Evolutionary conservation across 2,113 vertebrate species (phyloP).

Genomic region (Gobio gobio): DNA sequence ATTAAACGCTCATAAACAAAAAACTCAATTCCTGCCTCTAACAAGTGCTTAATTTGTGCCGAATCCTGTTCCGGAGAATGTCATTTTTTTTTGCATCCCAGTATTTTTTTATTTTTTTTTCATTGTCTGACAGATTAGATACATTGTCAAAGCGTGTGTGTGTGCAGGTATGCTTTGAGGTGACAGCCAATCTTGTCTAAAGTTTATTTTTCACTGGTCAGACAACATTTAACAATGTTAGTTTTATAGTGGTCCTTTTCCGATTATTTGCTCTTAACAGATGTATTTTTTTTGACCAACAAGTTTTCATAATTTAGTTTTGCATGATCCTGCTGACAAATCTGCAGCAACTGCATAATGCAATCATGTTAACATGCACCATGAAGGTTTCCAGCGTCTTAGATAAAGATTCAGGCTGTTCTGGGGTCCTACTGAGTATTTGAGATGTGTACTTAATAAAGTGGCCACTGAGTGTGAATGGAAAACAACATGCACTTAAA

Average conservation of each 20-base stretch:
- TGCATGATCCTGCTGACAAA: background rate
- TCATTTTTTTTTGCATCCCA: background rate
- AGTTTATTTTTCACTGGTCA: background rate
- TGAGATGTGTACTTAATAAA: too few species aligned
- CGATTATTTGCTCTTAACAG: too few species aligned
- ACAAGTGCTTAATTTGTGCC: too few species aligned
- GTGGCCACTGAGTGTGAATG: too few species aligned
- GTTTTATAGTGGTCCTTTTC: background rate
- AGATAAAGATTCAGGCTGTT: background rate
- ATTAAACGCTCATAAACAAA: too few species aligned
- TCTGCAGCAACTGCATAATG: background rate
- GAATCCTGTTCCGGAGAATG: too few species aligned
- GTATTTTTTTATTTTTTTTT: background rate
- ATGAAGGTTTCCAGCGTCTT: background rate
- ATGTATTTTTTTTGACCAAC: too few species aligned
- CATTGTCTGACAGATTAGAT: background rate
- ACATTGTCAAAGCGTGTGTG: background rate
- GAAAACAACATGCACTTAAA: too few species aligned
- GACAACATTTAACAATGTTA: background rate
- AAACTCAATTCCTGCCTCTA: too few species aligned
- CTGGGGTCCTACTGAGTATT: background rate
- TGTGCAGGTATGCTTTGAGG: background rate
- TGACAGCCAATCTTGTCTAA: background rate
- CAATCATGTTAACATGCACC: background rate
- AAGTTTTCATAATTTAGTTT: background rate